Evolutionary conservation across 2,113 vertebrate genomes (phyloP).

Genomic region (Elephas maximus): DNA sequence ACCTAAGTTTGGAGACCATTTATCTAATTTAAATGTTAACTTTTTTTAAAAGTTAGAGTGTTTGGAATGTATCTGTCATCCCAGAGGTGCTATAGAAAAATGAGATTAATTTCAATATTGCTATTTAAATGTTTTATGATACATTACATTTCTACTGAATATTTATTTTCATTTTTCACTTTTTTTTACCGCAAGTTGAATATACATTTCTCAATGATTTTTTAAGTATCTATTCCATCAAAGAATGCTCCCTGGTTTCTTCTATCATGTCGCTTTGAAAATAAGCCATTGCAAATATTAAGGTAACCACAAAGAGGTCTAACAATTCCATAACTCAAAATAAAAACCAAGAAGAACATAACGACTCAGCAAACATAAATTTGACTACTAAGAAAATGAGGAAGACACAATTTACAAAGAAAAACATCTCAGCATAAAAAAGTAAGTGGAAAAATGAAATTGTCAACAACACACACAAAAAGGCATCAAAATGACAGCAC

Average conservation of each 20-base stretch:
- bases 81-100: not conserved
- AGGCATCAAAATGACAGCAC: no score
- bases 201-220: not conserved
- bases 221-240: not conserved
- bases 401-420: no score
- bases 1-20: not conserved
- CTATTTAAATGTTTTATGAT: not conserved
- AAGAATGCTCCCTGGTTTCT: not conserved
- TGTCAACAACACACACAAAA: no score
- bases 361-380: no score
- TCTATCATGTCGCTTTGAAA: slow-evolving; percentile 32
- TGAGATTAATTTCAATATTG: not conserved
- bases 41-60: not conserved
- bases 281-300: not conserved
- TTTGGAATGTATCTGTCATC: not conserved
- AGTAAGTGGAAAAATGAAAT: no score
- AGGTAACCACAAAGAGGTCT: no score
- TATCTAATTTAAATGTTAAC: not conserved
- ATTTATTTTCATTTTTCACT: not conserved
- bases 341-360: no score
- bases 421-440: no score
- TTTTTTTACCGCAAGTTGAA: not conserved
- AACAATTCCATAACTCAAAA: no score
- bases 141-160: slow-evolving; percentile 1
- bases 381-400: no score